Evolutionary conservation across 2,888 invertebrate species (phyloP).

Genomic region (Patella pellucida): DNA sequence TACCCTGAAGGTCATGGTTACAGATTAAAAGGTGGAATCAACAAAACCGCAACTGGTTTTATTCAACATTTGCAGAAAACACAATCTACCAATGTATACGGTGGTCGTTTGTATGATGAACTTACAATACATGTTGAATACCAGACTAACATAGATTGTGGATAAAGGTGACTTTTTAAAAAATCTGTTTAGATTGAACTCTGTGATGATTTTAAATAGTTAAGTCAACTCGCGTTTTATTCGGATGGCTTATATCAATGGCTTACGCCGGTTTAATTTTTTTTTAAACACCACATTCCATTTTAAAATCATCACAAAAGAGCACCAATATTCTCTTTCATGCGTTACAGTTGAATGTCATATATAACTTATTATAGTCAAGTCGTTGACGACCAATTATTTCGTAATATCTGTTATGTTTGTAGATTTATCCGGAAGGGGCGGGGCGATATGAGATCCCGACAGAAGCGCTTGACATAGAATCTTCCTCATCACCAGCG

Average conservation of each 20-base stretch:
- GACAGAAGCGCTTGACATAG: conserved; percentile 25
- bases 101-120: conserved; percentile 19
- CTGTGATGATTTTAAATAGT: too few relatives aligned
- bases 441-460: conserved; percentile 31
- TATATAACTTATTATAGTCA: too few relatives aligned
- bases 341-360: too few relatives aligned
- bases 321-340: too few relatives aligned
- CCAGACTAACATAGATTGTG: conserved; percentile 40
- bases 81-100: conserved; percentile 29
- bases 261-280: too few relatives aligned
- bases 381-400: too few relatives aligned
- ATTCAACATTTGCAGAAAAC: conserved; percentile 25
- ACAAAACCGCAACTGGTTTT: conserved; percentile 25
- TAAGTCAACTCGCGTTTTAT: too few relatives aligned
- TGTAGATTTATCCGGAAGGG: background rate
- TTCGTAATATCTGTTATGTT: background rate
- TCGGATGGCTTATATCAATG: too few relatives aligned
- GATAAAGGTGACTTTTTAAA: conserved; percentile 33
- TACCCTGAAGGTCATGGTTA: conserved; percentile 30
- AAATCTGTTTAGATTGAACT: too few relatives aligned
- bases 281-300: too few relatives aligned
- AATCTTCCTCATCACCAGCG: conserved; percentile 8
- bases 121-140: conserved; percentile 38
- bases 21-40: conserved; percentile 14
- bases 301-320: too few relatives aligned